Base-by-base conservation (phyloP, 1,140 invertebrate species). In the Meloidogyne exigua region DNA sequence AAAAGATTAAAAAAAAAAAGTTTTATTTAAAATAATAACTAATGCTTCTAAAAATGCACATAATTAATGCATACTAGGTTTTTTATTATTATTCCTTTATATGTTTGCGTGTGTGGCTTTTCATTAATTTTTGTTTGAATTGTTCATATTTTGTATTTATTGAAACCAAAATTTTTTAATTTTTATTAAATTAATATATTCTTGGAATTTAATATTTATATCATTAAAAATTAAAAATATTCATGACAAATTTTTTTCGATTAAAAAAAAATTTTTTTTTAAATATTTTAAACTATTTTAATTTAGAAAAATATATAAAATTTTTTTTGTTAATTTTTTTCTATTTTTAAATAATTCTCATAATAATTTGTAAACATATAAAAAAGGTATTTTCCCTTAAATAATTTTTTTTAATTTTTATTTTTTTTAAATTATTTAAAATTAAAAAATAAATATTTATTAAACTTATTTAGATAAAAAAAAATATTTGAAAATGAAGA, bases 271-370 rank as follows among this genome's bases (percentile, higher is more conserved):
- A 39, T 10, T 39, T 39, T 39, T 39, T 39, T 10, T 9, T 39
- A 39, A 39, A 39, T 39, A 39, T 39, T 39, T 39, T 39, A 0
- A 39, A 9, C 4, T 39, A 39, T 39, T 39, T 39, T 39, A 3
- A 7, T 10, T 9, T 9, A 39, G 10, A 39, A 39, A 39, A 39
- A 39, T 9, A 39, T 7, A 10, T 4, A 10, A 9, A 10, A 39
- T 57, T 57, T 57, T 57, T 57, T 57, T 12, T n/a, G 13, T n/a
- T n/a, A n/a, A n/a, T 18, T 49, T n/a, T 57, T 57, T 57, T n/a
- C 44, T 57, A 57, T 57, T 57, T 57, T 57, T 57, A 57, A n/a
- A n/a, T 57, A 57, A n/a, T 57, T 57, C 49, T n/a, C 49, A 57
- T n/a, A n/a, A 39, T 39, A 57, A 21, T 18, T 57, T 57, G 18